Percentiles rank a stretch among this genome's conserved stretches.
phyloP scores from a whole-genome alignment of 2,888 invertebrate genomes.

The Gastracanthus pulcherrimus region DNA sequence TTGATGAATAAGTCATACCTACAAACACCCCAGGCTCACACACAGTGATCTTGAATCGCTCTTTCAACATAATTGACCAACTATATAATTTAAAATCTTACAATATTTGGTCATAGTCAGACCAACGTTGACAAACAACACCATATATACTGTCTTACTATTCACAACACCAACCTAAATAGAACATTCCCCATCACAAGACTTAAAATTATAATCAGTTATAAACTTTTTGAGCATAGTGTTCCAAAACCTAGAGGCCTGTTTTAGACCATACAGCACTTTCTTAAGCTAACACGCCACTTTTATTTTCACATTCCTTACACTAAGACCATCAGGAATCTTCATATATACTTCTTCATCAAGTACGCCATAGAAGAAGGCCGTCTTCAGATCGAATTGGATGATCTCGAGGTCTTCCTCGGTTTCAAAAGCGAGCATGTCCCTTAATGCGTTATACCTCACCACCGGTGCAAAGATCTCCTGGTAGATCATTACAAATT shows the following conservation, averaged over 20 bases:
- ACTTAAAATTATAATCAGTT: neutral
- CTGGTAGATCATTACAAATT: neutral
- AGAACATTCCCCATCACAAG: neutral
- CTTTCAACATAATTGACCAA: neutral
- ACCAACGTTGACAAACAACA: neutral
- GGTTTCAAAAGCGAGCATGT: neutral
- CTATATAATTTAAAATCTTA: neutral
- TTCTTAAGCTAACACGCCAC: neutral
- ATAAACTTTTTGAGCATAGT: neutral
- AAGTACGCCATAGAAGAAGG: slow-evolving; percentile 1
- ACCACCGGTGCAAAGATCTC: neutral
- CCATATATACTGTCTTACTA: neutral
- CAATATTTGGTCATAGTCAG: neutral
- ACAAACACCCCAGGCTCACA: neutral
- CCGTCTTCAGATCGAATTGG: neutral
- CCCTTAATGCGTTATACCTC: neutral
- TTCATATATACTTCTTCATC: neutral
- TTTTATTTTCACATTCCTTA: neutral
- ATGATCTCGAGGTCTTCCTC: neutral
- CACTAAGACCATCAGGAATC: neutral
- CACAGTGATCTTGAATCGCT: neutral
- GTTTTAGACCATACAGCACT: slow-evolving; percentile 7
- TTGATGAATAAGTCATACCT: slow-evolving; percentile 39
- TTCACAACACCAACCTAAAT: neutral
- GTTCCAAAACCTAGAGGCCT: neutral